phyloP scores from a whole-genome alignment of 2,113 vertebrate genomes.

The Serinus canaria region DNA sequence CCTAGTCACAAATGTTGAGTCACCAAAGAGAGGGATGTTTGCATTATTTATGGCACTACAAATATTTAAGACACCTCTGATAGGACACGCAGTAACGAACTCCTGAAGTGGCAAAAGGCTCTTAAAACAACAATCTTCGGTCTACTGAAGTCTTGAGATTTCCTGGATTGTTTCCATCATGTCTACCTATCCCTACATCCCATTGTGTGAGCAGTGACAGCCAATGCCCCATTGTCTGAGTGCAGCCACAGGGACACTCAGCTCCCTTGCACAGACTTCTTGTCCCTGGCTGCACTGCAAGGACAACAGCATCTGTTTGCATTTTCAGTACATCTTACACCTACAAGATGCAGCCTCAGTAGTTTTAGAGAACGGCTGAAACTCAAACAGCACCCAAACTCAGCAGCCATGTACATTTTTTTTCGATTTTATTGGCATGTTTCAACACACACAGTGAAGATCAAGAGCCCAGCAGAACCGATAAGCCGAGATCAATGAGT shows the following conservation, averaged over 20 bases:
- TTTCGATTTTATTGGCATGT: neutral
- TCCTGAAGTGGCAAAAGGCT: neutral
- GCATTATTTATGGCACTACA: slow-evolving; percentile 8
- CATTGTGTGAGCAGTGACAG: neutral
- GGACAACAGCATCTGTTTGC: neutral
- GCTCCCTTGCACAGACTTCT: neutral
- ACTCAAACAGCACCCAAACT: neutral
- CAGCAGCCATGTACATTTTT: neutral
- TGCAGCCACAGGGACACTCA: neutral
- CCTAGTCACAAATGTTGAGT: slow-evolving; percentile 35
- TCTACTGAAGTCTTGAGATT: neutral
- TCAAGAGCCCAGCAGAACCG: neutral
- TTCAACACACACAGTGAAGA: neutral
- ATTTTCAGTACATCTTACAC: neutral
- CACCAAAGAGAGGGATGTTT: neutral
- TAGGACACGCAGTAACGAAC: neutral
- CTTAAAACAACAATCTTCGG: neutral
- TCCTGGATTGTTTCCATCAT: neutral
- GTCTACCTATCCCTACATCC: neutral
- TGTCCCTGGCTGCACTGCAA: neutral
- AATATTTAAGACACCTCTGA: neutral
- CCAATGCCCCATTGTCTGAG: neutral
- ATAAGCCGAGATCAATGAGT: neutral
- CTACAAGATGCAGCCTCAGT: neutral
- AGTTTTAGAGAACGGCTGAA: neutral